Conservation (phyloP, 1,140 invertebrate species). For the Thrips palmi region DNA sequence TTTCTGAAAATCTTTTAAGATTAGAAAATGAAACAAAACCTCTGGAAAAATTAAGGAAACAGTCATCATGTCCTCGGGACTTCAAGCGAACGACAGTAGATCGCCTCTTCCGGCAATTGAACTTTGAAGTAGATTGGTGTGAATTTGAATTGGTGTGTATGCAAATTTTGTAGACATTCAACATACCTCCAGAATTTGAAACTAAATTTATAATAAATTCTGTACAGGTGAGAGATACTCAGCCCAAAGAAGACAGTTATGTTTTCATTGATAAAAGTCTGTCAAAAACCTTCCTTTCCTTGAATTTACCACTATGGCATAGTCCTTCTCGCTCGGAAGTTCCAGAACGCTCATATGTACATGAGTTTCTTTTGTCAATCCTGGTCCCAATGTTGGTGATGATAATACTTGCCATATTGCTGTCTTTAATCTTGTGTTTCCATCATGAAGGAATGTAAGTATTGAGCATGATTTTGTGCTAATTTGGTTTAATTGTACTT, state of each 20-base stretch:
- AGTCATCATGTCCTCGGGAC: slow-evolving; percentile 52
- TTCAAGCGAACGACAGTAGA: slow-evolving; percentile 75
- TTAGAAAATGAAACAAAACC: slow-evolving; percentile 68
- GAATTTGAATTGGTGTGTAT: slow-evolving; percentile 55
- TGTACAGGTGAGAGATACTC: no score
- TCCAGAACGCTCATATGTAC: slow-evolving; percentile 46
- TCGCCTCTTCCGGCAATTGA: slow-evolving; percentile 54
- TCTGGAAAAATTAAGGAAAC: slow-evolving; percentile 37
- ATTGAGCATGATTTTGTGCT: slow-evolving; percentile 6
- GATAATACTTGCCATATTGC: slow-evolving; percentile 38
- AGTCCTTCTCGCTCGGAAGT: slow-evolving; percentile 34
- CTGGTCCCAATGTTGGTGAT: slow-evolving; percentile 47
- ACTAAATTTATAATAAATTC: not conserved
- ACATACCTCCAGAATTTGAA: not conserved
- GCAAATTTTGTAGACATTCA: not conserved
- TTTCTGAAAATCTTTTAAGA: slow-evolving; percentile 50
- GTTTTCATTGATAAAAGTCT: not conserved
- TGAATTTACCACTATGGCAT: slow-evolving; percentile 23
- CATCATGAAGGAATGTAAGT: slow-evolving; percentile 64
- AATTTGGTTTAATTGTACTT: slow-evolving; percentile 2
- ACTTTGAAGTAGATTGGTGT: slow-evolving; percentile 75
- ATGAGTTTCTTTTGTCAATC: slow-evolving; percentile 49
- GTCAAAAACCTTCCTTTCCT: not conserved
- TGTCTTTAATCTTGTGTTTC: slow-evolving; percentile 57
- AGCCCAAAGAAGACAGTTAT: not conserved